Percentiles rank a stretch among this genome's conserved stretches.
phyloP scores from a whole-genome alignment of 2,797 vertebrate genomes.

The Fringilla coelebs region DNA sequence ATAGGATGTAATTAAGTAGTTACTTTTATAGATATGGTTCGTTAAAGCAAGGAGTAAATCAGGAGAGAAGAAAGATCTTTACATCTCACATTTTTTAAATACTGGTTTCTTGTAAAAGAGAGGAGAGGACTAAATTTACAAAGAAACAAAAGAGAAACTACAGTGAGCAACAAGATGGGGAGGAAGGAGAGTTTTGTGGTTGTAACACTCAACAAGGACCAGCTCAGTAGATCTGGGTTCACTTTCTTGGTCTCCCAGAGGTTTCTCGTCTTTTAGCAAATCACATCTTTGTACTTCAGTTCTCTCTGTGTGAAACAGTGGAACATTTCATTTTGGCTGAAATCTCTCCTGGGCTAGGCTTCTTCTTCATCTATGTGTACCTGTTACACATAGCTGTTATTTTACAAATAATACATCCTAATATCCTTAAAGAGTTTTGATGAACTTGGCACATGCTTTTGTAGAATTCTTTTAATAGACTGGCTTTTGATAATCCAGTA shows the following conservation, averaged over 20 bases:
- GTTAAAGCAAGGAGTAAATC: background rate
- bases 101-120: slow-evolving; percentile 60
- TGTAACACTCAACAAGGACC: background rate
- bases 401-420: background rate
- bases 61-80: slow-evolving; percentile 31
- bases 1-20: background rate
- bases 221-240: background rate
- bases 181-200: slow-evolving; percentile 43
- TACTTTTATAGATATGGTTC: background rate
- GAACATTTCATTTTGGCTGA: background rate
- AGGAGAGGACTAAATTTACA: slow-evolving; percentile 39
- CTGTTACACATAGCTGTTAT: background rate
- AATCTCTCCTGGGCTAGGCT: background rate
- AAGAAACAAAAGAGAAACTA: slow-evolving; percentile 55
- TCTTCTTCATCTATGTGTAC: background rate
- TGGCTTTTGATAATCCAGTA: background rate
- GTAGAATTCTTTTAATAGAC: background rate
- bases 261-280: background rate
- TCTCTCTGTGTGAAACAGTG: background rate
- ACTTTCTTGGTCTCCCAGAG: slow-evolving; percentile 17
- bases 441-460: background rate
- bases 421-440: background rate
- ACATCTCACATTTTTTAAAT: background rate
- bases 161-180: background rate
- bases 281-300: background rate